Conservation (phyloP, 2,888 invertebrate species). For the Dendrolimus pini region DNA sequence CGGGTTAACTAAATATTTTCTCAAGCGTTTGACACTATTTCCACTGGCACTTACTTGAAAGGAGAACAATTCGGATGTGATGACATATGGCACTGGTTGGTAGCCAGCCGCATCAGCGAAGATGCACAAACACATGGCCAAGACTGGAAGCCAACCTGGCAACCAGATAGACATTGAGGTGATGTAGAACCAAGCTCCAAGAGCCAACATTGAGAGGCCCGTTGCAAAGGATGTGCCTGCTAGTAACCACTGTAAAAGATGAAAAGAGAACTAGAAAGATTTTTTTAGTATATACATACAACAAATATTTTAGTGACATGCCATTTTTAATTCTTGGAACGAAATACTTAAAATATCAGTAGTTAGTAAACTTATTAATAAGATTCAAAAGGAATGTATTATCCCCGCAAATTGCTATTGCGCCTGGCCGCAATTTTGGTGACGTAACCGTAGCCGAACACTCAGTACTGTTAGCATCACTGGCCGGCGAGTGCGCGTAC, state of each 20-base stretch:
- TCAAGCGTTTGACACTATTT: too few relatives aligned
- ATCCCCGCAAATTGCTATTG: too few relatives aligned
- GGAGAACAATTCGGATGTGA: slow-evolving; percentile 61
- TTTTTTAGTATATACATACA: not conserved
- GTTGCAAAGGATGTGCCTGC: slow-evolving; percentile 59
- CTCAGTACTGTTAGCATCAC: too few relatives aligned
- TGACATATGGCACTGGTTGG: slow-evolving; percentile 67
- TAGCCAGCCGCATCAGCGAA: slow-evolving; percentile 65
- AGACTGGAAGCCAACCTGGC: slow-evolving; percentile 63
- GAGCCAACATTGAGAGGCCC: slow-evolving; percentile 57
- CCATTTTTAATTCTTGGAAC: too few relatives aligned
- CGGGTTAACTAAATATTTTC: too few relatives aligned
- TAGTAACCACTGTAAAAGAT: slow-evolving; percentile 52
- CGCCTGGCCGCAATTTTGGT: too few relatives aligned
- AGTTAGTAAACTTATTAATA: too few relatives aligned
- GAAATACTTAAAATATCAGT: too few relatives aligned
- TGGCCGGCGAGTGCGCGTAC: too few relatives aligned
- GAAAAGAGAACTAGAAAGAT: not conserved
- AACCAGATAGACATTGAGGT: slow-evolving; percentile 49
- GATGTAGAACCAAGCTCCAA: slow-evolving; percentile 64
- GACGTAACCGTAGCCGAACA: too few relatives aligned
- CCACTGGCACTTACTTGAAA: slow-evolving; percentile 45
- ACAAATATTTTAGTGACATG: not conserved
- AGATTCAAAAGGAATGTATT: too few relatives aligned
- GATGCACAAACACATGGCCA: slow-evolving; percentile 65